phyloP scores from a whole-genome alignment of 2,113 vertebrate species.

The Cettia cetti region DNA sequence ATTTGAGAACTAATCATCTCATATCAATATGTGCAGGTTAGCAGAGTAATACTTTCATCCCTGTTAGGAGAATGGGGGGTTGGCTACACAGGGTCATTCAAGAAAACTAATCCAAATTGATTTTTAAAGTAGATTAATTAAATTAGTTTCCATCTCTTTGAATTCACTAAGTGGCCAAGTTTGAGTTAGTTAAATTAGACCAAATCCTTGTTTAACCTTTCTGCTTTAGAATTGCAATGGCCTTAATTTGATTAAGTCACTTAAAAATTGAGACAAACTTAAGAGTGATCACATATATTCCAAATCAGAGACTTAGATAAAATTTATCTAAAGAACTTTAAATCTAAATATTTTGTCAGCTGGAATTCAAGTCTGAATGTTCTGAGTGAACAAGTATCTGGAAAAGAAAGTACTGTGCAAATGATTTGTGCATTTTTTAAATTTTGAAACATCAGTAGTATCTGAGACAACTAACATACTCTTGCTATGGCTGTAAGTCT shows the following conservation, averaged over 20 bases:
- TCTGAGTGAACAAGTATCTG: not conserved
- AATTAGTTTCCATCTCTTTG: not conserved
- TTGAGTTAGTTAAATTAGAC: slow-evolving; percentile 42
- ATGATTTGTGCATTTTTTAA: not conserved
- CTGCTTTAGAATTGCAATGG: not conserved
- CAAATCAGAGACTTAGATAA: not conserved
- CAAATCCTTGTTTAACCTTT: slow-evolving; percentile 40
- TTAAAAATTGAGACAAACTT: slow-evolving; percentile 13
- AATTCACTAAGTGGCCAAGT: slow-evolving; percentile 8
- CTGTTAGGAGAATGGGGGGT: not conserved
- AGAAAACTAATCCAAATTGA: slow-evolving; percentile 53
- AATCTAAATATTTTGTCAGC: not conserved
- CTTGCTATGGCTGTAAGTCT: slow-evolving; percentile 19
- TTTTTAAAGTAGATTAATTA: slow-evolving; percentile 55
- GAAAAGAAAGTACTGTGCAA: slow-evolving; percentile 30
- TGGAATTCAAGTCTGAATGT: not conserved
- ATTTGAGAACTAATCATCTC: slow-evolving; percentile 5
- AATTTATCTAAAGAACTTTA: not conserved
- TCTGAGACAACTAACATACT: slow-evolving; percentile 36
- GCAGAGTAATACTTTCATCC: slow-evolving; percentile 5
- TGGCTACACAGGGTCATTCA: not conserved
- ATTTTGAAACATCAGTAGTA: slow-evolving; percentile 13
- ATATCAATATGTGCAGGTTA: not conserved
- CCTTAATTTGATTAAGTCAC: slow-evolving; percentile 18
- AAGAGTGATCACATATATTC: not conserved